These are phyloP conservation scores for Trochalopteron elliotii DNA, from an alignment of 2,113 vertebrate genomes.

Conservation along the genomic window DNA sequence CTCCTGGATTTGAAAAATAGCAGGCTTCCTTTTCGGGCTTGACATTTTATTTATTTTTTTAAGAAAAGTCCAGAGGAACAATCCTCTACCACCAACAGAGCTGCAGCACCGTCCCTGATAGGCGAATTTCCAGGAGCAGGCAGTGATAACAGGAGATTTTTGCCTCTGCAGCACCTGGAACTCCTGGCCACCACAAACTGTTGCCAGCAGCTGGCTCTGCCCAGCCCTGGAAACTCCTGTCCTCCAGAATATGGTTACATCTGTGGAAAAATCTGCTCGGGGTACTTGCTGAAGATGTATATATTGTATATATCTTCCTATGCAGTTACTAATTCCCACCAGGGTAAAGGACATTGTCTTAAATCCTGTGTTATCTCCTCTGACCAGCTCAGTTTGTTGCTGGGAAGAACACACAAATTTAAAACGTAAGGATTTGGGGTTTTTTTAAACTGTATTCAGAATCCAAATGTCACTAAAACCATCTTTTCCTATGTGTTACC, in stretches of 20 bases:
- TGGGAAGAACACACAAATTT: background rate
- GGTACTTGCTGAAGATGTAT: too few species aligned
- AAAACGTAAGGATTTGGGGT: background rate
- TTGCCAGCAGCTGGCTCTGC: background rate
- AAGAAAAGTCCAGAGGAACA: slow-evolving; percentile 16
- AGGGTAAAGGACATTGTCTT: background rate
- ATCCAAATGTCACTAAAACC: background rate
- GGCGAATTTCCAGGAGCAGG: background rate
- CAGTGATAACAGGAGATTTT: background rate
- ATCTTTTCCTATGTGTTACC: background rate
- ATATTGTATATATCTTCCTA: fast-evolving
- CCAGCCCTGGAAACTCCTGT: background rate
- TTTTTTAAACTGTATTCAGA: background rate
- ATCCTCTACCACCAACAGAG: slow-evolving; percentile 25
- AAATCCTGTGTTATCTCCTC: background rate
- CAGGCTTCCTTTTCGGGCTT: slow-evolving; percentile 47
- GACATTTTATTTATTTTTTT: slow-evolving; percentile 55
- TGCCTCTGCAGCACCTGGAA: background rate
- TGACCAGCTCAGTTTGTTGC: background rate
- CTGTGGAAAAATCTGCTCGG: background rate
- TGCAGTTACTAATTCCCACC: background rate
- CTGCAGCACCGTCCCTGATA: background rate
- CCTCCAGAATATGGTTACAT: background rate
- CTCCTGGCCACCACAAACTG: background rate
- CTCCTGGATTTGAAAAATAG: slow-evolving; percentile 51